Percentiles rank a stretch among this genome's conserved stretches.
These are phyloP conservation scores for Cottoperca gobio DNA, from an alignment of 2,797 vertebrate species.

Conservation along the genomic window DNA sequence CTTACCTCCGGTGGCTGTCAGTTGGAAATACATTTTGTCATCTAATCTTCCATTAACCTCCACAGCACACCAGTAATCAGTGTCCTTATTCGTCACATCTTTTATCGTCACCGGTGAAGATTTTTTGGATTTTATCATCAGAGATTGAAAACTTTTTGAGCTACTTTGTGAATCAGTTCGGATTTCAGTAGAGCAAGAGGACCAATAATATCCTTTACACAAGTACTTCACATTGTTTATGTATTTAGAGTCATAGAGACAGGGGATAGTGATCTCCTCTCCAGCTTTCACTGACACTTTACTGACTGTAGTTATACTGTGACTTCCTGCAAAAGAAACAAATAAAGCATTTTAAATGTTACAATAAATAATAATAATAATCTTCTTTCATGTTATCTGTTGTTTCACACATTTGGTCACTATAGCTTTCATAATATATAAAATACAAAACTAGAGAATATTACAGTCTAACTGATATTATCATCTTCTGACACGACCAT, in stretches of 20 bases:
- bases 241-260: background rate
- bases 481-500: background rate
- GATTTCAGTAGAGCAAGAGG: fast-evolving
- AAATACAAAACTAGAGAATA: background rate
- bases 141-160: constrained; percentile 36
- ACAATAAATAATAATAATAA: background rate
- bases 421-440: background rate
- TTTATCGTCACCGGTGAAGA: constrained; percentile 52
- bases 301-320: constrained; percentile 20
- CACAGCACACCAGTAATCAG: constrained; percentile 15
- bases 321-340: constrained; percentile 20
- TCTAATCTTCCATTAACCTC: fast-evolving
- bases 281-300: constrained; percentile 19
- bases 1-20: constrained; percentile 39
- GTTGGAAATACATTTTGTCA: background rate
- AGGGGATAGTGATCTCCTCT: constrained; percentile 47
- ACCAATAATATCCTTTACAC: background rate
- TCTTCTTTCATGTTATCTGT: background rate
- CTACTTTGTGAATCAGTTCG: background rate
- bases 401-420: background rate
- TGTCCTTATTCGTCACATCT: fast-evolving
- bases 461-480: background rate
- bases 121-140: constrained; percentile 11
- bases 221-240: constrained; percentile 37
- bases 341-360: background rate